phyloP scores from a whole-genome alignment of 2,113 vertebrate genomes.

The Ptilonorhynchus violaceus region DNA sequence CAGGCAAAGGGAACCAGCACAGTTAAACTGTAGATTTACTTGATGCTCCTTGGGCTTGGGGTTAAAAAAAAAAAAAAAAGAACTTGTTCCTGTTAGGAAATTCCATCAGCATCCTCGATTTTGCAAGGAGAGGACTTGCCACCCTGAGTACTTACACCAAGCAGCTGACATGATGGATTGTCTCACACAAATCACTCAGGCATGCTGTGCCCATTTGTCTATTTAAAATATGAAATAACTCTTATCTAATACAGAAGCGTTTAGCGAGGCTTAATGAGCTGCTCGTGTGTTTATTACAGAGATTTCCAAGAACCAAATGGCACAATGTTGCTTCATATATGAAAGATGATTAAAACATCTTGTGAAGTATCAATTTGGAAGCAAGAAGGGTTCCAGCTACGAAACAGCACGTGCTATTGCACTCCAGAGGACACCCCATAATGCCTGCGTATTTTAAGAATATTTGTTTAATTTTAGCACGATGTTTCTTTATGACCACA shows the following conservation, averaged over 20 bases:
- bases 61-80: background rate
- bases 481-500: background rate
- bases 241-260: background rate
- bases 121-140: background rate
- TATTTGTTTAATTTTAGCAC: background rate
- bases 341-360: constrained; percentile 21
- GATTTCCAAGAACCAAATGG: background rate
- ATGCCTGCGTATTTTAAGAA: background rate
- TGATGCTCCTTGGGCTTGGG: background rate
- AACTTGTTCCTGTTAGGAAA: background rate
- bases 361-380: background rate
- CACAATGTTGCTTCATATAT: background rate
- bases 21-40: constrained; percentile 30
- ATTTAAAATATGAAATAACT: constrained; percentile 12
- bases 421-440: background rate
- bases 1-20: constrained; percentile 3
- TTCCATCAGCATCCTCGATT: background rate
- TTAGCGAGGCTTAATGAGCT: constrained; percentile 43
- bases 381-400: background rate
- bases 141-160: background rate
- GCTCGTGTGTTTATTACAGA: constrained; percentile 15
- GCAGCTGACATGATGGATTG: background rate
- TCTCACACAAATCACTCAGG: background rate
- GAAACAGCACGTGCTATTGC: background rate
- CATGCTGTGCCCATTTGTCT: background rate